These are phyloP conservation scores for Mimachlamys varia DNA, from an alignment of 2,888 invertebrate genomes.

Conservation along the genomic window DNA sequence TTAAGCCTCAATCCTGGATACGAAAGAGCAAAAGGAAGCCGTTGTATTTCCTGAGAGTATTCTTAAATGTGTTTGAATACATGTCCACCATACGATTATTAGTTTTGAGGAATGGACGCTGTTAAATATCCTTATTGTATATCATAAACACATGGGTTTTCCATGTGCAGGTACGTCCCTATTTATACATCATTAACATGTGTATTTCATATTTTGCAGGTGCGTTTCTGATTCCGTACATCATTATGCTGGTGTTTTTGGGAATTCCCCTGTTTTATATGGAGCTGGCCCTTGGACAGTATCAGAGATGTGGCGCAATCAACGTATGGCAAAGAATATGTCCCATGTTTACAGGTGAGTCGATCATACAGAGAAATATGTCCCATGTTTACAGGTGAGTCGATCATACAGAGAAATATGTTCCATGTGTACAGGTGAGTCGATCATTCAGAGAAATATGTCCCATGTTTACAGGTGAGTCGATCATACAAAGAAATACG, in stretches of 20 bases:
- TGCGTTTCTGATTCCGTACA: conserved; percentile 72
- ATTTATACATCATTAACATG: no score
- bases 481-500: not conserved
- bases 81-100: no score
- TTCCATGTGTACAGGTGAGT: conserved; percentile 55
- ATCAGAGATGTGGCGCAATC: conserved; percentile 94
- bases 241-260: conserved; percentile 94
- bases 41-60: no score
- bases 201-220: conserved; percentile 59
- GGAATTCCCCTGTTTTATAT: conserved; percentile 85
- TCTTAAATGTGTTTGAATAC: no score
- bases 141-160: no score
- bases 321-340: conserved; percentile 96
- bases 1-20: no score
- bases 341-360: conserved; percentile 92
- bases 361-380: not conserved
- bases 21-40: no score
- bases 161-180: no score
- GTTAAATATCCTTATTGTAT: no score
- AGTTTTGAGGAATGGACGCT: no score
- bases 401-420: not conserved
- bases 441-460: not conserved
- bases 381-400: conserved; percentile 54
- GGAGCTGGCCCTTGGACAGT: conserved; percentile 91
- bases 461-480: conserved; percentile 55